Conservation (phyloP, 2,113 vertebrate genomes). For the Erythrolamprus reginae region DNA sequence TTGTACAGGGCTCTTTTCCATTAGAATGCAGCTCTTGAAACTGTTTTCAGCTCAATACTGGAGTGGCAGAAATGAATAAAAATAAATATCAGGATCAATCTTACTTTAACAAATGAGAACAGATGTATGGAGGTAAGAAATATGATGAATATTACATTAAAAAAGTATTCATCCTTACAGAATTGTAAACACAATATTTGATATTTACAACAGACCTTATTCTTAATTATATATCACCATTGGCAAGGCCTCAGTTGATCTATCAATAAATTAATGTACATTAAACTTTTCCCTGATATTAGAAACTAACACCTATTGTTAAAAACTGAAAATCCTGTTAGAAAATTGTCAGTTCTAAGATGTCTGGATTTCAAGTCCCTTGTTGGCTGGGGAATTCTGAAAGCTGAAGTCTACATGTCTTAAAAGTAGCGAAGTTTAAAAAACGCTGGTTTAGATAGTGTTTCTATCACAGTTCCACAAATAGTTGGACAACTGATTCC, state of each 20-base stretch:
- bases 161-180: background rate
- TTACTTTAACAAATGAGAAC: slow-evolving; percentile 4
- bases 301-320: background rate
- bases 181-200: background rate
- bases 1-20: background rate
- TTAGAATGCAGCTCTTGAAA: background rate
- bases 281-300: background rate
- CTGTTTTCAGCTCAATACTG: background rate
- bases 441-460: background rate
- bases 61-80: background rate
- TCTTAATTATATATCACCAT: slow-evolving; percentile 11
- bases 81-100: slow-evolving; percentile 4
- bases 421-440: background rate
- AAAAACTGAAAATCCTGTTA: background rate
- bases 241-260: background rate
- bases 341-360: background rate
- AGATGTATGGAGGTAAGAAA: background rate
- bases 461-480: background rate
- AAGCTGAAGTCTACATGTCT: background rate
- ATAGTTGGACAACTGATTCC: background rate
- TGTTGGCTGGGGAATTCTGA: background rate
- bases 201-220: background rate
- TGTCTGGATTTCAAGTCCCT: background rate
- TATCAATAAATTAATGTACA: background rate
- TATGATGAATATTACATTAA: background rate